These are phyloP conservation scores for Catocala sponsa DNA, from an alignment of 2,888 invertebrate species.

Conservation along the genomic window DNA sequence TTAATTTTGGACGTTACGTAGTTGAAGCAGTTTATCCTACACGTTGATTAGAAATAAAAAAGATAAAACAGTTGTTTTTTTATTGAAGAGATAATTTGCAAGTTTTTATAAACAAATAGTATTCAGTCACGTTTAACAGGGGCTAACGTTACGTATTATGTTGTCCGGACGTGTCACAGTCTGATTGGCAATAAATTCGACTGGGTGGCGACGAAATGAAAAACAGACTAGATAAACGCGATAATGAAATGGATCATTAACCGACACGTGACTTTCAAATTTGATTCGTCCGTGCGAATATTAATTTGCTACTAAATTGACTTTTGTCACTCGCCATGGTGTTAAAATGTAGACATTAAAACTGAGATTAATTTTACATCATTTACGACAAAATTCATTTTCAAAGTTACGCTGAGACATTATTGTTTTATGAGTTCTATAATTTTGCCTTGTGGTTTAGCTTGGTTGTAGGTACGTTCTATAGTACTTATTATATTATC, in stretches of 20 bases:
- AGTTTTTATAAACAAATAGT: constrained; percentile 5
- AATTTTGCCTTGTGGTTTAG: constrained; percentile 54
- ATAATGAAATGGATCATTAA: constrained; percentile 41
- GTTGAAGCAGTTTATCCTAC: no score
- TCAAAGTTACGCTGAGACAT: constrained; percentile 50
- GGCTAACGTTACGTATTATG: constrained; percentile 40
- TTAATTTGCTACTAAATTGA: constrained; percentile 22
- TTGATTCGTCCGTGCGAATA: constrained; percentile 9
- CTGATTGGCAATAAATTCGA: constrained; percentile 54
- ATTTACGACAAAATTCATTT: constrained; percentile 51
- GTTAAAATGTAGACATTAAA: constrained; percentile 45
- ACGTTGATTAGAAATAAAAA: no score
- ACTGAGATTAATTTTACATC: constrained; percentile 49
- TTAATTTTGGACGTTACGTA: no score
- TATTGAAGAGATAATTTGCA: constrained; percentile 18
- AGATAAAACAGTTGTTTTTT: not conserved
- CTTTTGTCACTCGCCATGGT: constrained; percentile 29
- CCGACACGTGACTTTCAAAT: constrained; percentile 30
- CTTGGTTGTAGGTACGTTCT: constrained; percentile 30
- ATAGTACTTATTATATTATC: no score
- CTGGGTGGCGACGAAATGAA: constrained; percentile 19
- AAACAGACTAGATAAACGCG: constrained; percentile 36
- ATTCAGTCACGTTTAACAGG: constrained; percentile 29
- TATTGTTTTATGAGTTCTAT: constrained; percentile 56
- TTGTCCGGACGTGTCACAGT: constrained; percentile 47